These are phyloP conservation scores for Kryptopterus vitreolus DNA, from an alignment of 2,797 vertebrate genomes.

Conservation along the genomic window DNA sequence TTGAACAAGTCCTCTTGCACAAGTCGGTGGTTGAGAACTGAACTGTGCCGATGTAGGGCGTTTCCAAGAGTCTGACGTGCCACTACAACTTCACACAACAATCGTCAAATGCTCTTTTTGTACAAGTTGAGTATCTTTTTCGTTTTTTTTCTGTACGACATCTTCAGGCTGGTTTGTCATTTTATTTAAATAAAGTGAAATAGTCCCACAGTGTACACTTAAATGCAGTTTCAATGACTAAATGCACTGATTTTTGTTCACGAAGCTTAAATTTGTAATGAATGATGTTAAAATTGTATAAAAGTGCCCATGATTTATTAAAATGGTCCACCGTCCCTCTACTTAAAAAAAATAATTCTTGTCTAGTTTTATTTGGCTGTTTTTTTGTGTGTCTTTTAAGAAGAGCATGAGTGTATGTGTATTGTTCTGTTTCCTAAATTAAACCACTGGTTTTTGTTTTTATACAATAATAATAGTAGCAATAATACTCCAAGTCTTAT, in stretches of 20 bases:
- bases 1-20: slow-evolving; percentile 29
- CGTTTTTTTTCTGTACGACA: slow-evolving; percentile 17
- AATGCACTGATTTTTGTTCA: slow-evolving; percentile 56
- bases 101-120: slow-evolving; percentile 33
- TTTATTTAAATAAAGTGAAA: slow-evolving; percentile 35
- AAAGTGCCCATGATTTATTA: slow-evolving; percentile 65
- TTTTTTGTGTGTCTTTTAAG: neutral
- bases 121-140: slow-evolving; percentile 21
- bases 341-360: neutral
- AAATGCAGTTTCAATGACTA: slow-evolving; percentile 33
- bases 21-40: slow-evolving; percentile 26
- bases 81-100: slow-evolving; percentile 46
- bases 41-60: slow-evolving; percentile 31
- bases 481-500: neutral
- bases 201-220: slow-evolving; percentile 9
- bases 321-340: slow-evolving; percentile 73
- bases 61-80: slow-evolving; percentile 27
- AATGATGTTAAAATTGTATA: slow-evolving; percentile 60
- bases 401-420: neutral
- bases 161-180: slow-evolving; percentile 26
- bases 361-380: neutral
- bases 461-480: neutral
- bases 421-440: neutral
- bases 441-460: neutral
- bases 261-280: slow-evolving; percentile 37